Evolutionary conservation across 2,797 vertebrate genomes (phyloP), one percentile per base, ranked within the genome.

Genomic region (Botia almorhae): DNA sequence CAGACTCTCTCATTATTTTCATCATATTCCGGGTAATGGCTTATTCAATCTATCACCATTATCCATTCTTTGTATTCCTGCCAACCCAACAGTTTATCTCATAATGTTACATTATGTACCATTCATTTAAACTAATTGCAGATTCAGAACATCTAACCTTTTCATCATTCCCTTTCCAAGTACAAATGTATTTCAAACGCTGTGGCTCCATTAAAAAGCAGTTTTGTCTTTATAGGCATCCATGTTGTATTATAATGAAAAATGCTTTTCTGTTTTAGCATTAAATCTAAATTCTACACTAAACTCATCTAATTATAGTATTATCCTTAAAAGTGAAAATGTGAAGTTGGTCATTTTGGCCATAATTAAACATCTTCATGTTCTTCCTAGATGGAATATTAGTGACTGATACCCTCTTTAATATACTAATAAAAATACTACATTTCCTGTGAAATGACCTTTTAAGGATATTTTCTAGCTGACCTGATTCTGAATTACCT

Each of bases 71-170:
- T 73, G 21, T 39, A 36, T 55, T 56, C 36, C 7, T 26, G 39
- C 39, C 39, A 43, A 43, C 8, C n/a, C 7, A 26, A 10, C 13
- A 55, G 50, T 55, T 55, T n/a, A 64, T 56, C 48, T 56, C 33
- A 58, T 33, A 33, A 33, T 77, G 50, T 26, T 75, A 75, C 23
- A 75, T 19, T 75, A 65, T 0, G 0, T 64, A 65, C 29, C 21
- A 61, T 61, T 26, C 39, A 60, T 74, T 74, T 26, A 60, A n/a
- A 23, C 13, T 36, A 65, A 75, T 75, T 65, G 60, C 73, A 10
- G 43, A 33, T 51, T 51, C 10, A 50, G 43, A 63, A 74, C 16
- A n/a, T 56, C n/a, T 68, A 56, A 56, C 51, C 4, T 55, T 67
- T 76, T 3, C 21, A 2, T 3, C 46, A 63, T 13, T 63, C 43